A percentile compares a stretch with the other conserved stretches of the same genome.
Evolutionary conservation across 2,888 invertebrate genomes (phyloP).

Genomic region (Macaria liturata): DNA sequence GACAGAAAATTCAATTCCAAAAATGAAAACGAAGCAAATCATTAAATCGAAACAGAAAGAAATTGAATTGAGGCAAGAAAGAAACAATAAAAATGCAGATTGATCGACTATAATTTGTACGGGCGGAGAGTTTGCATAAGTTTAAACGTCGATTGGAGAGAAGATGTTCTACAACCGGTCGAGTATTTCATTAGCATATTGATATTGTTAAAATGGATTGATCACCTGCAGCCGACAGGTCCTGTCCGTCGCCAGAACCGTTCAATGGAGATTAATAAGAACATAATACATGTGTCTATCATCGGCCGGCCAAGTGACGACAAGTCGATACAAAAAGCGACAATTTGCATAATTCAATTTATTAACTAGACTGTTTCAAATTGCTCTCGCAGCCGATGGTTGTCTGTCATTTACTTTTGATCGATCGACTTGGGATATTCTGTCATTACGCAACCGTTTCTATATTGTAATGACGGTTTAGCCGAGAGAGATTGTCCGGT

Average conservation of each 20-base stretch:
- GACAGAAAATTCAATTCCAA: constrained; percentile 30
- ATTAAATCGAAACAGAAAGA: constrained; percentile 10
- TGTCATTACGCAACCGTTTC: constrained; percentile 15
- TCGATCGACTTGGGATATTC: constrained; percentile 36
- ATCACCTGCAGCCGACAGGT: constrained; percentile 37
- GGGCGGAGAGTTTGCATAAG: constrained; percentile 20
- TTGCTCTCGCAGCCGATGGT: constrained; percentile 36
- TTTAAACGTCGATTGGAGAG: constrained; percentile 15
- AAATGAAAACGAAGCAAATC: constrained; percentile 18
- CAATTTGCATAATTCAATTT: constrained; percentile 42
- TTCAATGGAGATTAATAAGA: constrained; percentile 45
- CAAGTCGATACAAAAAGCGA: constrained; percentile 26
- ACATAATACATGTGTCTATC: constrained; percentile 40
- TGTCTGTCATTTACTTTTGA: constrained; percentile 42
- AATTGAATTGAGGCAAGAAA: constrained; percentile 12
- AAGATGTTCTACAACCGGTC: constrained; percentile 31
- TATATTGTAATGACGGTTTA: constrained; percentile 21
- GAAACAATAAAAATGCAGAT: constrained; percentile 14
- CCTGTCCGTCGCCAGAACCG: constrained; percentile 34
- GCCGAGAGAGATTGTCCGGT: constrained; percentile 15
- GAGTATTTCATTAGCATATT: constrained; percentile 53
- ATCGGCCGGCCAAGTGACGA: constrained; percentile 38
- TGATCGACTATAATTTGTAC: constrained; percentile 18
- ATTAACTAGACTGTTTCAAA: constrained; percentile 37
- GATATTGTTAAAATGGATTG: constrained; percentile 51